Percentiles rank a stretch among this genome's conserved stretches.
Conservation (phyloP, 2,797 vertebrate genomes). For the Falco novaeseelandiae region DNA sequence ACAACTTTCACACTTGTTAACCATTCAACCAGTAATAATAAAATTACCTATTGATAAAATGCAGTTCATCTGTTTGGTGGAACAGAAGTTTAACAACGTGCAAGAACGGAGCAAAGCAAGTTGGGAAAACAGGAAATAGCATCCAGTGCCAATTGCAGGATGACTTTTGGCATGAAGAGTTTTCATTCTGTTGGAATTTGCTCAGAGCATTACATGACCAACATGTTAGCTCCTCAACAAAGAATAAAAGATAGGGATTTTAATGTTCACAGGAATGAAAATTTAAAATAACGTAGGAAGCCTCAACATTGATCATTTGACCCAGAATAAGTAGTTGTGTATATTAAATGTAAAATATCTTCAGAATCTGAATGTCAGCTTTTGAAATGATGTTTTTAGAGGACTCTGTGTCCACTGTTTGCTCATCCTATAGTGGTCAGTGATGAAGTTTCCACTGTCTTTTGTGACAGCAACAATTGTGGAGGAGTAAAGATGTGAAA, state of each 20-base stretch:
- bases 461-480: neutral
- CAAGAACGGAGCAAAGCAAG: neutral
- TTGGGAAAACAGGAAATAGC: neutral
- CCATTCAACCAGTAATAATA: neutral
- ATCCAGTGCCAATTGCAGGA: neutral
- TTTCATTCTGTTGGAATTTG: neutral
- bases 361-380: neutral
- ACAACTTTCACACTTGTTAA: neutral
- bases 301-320: neutral
- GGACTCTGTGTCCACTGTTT: neutral
- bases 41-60: neutral
- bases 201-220: neutral
- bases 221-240: neutral
- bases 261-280: neutral
- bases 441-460: neutral
- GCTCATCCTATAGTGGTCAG: neutral
- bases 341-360: neutral
- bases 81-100: neutral
- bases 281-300: neutral
- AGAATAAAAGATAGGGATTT: neutral
- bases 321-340: neutral
- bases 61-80: neutral
- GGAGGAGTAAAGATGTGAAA: neutral
- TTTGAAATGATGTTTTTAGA: neutral
- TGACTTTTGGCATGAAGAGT: neutral